Conservation (phyloP, 2,113 vertebrate genomes). For the Anseranas semipalmata region DNA sequence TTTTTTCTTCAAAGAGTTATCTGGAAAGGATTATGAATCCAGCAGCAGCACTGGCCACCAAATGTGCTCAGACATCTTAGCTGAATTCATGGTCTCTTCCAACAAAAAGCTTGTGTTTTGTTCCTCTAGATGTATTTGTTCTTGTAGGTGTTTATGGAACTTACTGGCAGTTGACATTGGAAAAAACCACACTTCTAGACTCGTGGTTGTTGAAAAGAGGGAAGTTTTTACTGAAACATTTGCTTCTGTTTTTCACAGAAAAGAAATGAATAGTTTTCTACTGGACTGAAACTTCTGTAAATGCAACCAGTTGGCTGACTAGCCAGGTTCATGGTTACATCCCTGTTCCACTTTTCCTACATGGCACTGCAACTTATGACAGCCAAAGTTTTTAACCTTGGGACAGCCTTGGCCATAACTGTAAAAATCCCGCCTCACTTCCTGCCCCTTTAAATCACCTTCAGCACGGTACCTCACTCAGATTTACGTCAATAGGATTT, state of each 20-base stretch:
- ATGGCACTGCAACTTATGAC: neutral
- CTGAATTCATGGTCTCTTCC: neutral
- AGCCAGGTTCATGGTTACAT: neutral
- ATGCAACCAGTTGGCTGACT: neutral
- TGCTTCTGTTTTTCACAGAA: neutral
- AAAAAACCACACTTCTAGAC: neutral
- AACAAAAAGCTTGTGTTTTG: neutral
- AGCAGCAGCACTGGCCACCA: constrained; percentile 2
- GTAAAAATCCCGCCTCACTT: neutral
- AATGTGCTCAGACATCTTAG: neutral
- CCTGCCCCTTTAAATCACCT: neutral
- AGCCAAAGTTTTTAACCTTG: neutral
- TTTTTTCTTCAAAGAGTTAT: constrained; percentile 28
- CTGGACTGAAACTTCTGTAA: neutral
- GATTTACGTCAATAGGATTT: neutral
- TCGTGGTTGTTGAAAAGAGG: neutral
- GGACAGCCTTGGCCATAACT: neutral
- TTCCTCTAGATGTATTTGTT: neutral
- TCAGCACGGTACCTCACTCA: neutral
- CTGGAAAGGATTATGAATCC: constrained; percentile 43
- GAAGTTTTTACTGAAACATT: neutral
- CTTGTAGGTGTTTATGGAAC: neutral
- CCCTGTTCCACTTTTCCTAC: neutral
- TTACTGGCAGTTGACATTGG: neutral
- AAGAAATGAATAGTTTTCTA: neutral